Evolutionary conservation across 2,113 vertebrate genomes (phyloP).

Genomic region (Pteruthius melanotis): DNA sequence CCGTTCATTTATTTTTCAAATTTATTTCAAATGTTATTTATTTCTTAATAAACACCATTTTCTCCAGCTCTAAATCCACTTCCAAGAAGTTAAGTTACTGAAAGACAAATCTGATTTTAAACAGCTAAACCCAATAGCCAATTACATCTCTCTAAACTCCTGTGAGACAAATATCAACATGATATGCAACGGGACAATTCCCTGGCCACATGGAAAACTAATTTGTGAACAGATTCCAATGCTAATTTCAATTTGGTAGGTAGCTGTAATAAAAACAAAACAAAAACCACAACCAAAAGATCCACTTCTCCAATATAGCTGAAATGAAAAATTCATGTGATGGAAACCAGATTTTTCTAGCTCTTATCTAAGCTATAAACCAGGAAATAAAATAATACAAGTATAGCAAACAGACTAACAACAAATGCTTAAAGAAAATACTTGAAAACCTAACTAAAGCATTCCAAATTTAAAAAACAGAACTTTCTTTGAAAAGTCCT

Average conservation of each 20-base stretch:
- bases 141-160: background rate
- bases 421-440: background rate
- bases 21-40: background rate
- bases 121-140: background rate
- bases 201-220: background rate
- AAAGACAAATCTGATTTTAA: background rate
- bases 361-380: background rate
- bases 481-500: background rate
- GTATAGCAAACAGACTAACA: background rate
- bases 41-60: background rate
- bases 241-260: background rate
- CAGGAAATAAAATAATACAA: background rate
- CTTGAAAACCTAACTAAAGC: background rate
- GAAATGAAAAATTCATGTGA: background rate
- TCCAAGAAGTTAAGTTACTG: background rate
- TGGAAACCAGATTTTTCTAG: background rate
- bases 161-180: background rate
- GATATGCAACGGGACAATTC: background rate
- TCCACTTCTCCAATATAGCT: background rate
- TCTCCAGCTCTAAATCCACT: background rate
- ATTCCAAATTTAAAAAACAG: background rate
- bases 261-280: background rate
- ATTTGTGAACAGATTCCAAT: background rate
- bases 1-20: background rate
- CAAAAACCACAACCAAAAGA: background rate